Evolutionary conservation across 1,140 invertebrate species (phyloP).

Genomic region (Zaprionus gabonicus): DNA sequence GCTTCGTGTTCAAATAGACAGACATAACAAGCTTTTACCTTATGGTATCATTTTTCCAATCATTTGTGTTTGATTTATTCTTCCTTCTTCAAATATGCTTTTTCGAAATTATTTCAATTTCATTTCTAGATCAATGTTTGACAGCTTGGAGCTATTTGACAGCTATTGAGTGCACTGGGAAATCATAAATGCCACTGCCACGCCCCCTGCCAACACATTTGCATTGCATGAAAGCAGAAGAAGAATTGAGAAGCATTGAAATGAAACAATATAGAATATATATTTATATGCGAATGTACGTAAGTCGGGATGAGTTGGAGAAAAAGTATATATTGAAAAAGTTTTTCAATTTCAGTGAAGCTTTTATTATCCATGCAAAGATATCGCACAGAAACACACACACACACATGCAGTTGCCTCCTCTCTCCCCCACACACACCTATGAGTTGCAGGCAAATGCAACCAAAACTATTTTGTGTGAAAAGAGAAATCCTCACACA

Average conservation of each 20-base stretch:
- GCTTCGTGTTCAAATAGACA: too few relatives aligned
- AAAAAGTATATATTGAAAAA: conserved; percentile 78
- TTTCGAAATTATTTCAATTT: not conserved
- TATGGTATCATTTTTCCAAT: too few relatives aligned
- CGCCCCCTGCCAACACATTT: not conserved
- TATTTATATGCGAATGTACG: conserved; percentile 28
- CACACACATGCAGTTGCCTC: conserved; percentile 8
- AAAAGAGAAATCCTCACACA: conserved; percentile 57
- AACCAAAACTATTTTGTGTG: conserved; percentile 66
- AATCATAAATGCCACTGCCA: conserved; percentile 54
- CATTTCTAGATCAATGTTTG: not conserved
- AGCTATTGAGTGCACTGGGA: conserved; percentile 33
- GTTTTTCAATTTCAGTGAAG: conserved; percentile 79
- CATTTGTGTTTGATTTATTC: too few relatives aligned
- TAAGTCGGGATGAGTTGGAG: conserved; percentile 30
- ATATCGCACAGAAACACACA: conserved; percentile 58
- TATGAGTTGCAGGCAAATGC: conserved; percentile 45
- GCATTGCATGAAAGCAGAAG: conserved; percentile 16
- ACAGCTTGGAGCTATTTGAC: conserved; percentile 21
- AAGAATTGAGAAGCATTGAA: conserved; percentile 41
- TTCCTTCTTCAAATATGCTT: not conserved
- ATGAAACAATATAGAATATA: conserved; percentile 74
- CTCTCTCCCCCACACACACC: conserved; percentile 18
- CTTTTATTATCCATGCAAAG: conserved; percentile 78
- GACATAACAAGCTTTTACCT: too few relatives aligned